Conservation (phyloP, 1,140 invertebrate genomes). For the Harpegnathos saltator region DNA sequence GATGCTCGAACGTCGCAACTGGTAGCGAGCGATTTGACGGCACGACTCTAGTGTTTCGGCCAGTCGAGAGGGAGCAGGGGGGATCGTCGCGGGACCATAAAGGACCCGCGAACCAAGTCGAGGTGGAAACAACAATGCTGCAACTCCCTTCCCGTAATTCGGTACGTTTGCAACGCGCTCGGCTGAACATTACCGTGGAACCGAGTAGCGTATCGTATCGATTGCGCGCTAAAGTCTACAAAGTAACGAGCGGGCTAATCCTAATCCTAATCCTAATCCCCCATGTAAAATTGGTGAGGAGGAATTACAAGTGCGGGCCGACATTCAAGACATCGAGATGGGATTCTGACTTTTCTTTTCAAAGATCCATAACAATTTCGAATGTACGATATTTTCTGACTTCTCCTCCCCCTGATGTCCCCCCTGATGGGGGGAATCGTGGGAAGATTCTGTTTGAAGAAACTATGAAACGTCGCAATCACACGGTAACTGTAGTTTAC, state of each 20-base stretch:
- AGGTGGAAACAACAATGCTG: constrained; percentile 54
- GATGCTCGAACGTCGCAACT: constrained; percentile 81
- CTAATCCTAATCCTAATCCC: background rate
- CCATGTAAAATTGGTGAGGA: background rate
- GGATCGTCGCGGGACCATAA: constrained; percentile 65
- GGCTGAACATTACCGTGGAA: constrained; percentile 31
- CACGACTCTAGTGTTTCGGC: constrained; percentile 74
- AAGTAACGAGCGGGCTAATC: constrained; percentile 7
- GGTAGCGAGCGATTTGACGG: constrained; percentile 80
- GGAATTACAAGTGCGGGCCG: background rate
- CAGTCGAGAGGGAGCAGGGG: constrained; percentile 72
- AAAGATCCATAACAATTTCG: background rate
- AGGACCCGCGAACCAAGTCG: constrained; percentile 72
- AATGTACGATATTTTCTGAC: background rate
- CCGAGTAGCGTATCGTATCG: background rate
- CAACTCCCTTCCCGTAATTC: constrained; percentile 26
- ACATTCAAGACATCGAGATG: background rate
- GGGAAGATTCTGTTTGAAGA: background rate
- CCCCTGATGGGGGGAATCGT: background rate
- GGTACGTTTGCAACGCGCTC: constrained; percentile 26
- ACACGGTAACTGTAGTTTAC: constrained; percentile 22
- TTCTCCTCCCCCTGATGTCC: background rate
- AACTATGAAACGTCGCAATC: background rate
- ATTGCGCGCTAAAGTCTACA: constrained; percentile 23
- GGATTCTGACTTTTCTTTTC: background rate